Evolutionary conservation across 1,140 invertebrate genomes (phyloP).

Genomic region (Augochlora pura): DNA sequence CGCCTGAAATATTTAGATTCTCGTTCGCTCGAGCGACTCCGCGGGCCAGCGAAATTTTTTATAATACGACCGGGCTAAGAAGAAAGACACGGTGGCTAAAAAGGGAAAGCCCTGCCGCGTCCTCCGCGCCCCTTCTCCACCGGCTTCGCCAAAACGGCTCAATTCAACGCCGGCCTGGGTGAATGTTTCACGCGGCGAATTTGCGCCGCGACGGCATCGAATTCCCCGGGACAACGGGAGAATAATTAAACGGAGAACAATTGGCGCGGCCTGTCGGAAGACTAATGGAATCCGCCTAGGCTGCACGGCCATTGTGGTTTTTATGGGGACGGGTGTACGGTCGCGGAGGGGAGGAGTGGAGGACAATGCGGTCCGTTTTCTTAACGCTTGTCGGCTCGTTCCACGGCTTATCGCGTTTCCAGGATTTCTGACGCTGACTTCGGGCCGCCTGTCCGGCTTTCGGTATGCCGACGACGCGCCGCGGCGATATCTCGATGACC

Average conservation of each 20-base stretch:
- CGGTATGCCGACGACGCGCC: too few species aligned
- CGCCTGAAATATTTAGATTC: conserved; percentile 35
- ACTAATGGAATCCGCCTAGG: background rate
- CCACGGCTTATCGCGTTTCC: too few species aligned
- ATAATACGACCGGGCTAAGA: conserved; percentile 1
- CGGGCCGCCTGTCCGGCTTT: too few species aligned
- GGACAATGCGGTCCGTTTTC: too few species aligned
- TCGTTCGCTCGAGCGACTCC: background rate
- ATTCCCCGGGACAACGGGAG: background rate
- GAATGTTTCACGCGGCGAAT: conserved; percentile 17
- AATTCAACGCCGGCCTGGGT: background rate
- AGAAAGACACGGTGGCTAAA: too few species aligned
- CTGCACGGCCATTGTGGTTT: background rate
- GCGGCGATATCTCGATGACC: too few species aligned
- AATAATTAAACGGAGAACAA: conserved; percentile 1
- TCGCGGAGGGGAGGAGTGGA: too few species aligned
- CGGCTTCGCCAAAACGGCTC: too few species aligned
- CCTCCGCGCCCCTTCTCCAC: too few species aligned
- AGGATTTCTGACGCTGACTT: too few species aligned
- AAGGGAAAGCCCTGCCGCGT: too few species aligned
- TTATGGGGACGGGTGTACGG: background rate
- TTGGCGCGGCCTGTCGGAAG: background rate
- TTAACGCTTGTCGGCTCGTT: too few species aligned
- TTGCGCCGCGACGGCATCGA: background rate
- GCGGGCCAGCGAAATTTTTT: conserved; percentile 21